These are phyloP conservation scores for Rhaphigaster nebulosa DNA, from an alignment of 2,888 invertebrate species.

Conservation along the genomic window DNA sequence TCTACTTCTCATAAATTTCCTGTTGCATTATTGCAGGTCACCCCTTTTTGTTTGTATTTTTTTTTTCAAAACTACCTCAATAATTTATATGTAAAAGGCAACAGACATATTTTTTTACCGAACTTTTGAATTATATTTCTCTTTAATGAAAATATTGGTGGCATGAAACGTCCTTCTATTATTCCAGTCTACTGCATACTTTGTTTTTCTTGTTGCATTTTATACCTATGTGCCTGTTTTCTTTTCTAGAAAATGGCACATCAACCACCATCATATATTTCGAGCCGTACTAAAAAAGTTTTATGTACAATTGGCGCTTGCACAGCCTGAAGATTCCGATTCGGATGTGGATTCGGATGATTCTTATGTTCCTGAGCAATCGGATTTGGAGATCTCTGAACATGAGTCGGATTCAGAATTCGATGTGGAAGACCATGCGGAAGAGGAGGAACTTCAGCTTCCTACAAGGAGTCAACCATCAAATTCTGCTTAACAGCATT, in stretches of 20 bases:
- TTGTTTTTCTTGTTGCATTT: no score
- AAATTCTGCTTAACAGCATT: not conserved
- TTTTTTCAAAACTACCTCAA: not conserved
- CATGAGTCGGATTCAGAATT: not conserved
- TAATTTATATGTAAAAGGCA: not conserved
- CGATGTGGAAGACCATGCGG: not conserved
- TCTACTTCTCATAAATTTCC: not conserved
- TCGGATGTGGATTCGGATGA: not conserved
- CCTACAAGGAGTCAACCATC: not conserved
- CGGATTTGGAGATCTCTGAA: not conserved
- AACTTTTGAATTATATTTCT: no score
- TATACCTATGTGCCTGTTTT: not conserved
- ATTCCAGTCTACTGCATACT: not conserved
- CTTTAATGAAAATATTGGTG: not conserved
- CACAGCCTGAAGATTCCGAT: not conserved
- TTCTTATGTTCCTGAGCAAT: not conserved
- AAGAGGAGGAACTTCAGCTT: not conserved
- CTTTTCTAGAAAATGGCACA: not conserved
- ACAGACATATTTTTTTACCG: not conserved
- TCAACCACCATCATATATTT: conserved; percentile 4
- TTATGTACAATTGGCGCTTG: not conserved
- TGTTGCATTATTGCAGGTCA: not conserved
- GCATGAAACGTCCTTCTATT: not conserved
- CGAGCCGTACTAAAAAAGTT: not conserved
- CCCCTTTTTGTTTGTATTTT: not conserved